Conservation (phyloP, 2,888 invertebrate species). For the Cantharis rustica region DNA sequence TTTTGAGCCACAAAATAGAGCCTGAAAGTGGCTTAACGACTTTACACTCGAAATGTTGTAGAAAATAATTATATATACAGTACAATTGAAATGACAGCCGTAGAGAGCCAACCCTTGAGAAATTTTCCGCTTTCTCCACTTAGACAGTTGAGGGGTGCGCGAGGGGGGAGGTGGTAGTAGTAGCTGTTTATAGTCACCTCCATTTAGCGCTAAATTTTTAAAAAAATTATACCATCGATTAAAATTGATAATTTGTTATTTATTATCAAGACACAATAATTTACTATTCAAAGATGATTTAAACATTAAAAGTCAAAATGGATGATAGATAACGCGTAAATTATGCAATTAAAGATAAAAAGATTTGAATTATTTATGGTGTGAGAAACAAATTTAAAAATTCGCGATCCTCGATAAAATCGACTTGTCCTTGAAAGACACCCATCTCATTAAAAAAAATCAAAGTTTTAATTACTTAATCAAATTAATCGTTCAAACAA, state of each 20-base stretch:
- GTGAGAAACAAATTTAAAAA: neutral
- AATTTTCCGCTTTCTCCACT: neutral
- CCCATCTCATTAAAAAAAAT: neutral
- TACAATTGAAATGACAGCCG: neutral
- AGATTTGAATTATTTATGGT: neutral
- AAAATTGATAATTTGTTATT: neutral
- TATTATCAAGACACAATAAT: neutral
- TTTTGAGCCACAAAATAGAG: no score
- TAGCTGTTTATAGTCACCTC: no score
- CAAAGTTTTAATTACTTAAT: neutral
- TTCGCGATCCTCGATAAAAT: neutral
- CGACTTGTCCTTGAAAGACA: neutral
- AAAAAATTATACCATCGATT: no score
- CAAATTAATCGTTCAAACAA: neutral
- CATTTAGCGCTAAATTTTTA: no score
- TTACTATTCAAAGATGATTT: neutral
- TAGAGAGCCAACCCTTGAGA: neutral
- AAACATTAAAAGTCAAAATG: neutral
- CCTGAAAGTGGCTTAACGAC: no score
- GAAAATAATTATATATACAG: no score
- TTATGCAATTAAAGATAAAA: neutral
- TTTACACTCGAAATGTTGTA: no score
- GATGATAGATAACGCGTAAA: neutral
- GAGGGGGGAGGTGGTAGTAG: no score
- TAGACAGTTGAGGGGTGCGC: neutral